Base-by-base conservation (phyloP, 2,797 vertebrate genomes). In the Momotus momota region DNA sequence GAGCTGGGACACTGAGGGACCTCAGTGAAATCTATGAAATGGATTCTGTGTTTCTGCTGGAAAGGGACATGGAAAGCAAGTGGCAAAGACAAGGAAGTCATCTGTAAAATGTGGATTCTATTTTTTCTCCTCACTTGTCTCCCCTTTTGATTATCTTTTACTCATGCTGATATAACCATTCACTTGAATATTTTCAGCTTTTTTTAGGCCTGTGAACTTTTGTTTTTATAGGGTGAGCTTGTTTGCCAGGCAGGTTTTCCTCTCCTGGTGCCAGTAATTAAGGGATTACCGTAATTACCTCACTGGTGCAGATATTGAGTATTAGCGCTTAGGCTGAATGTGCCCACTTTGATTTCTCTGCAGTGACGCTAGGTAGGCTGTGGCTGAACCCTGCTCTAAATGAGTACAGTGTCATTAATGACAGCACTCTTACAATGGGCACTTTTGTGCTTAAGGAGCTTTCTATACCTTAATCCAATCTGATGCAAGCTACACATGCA, bases 241-340 rank as follows among this genome's bases (percentile, higher is more conserved):
- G 62, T 94, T 97, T 97, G 83, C 91, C 78, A 88, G 91, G 91
- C 81, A 94, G 91, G 93, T 94, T 93, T 97, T 91, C 95, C 89
- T 96, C 80, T 96, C 74, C 40, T 9, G 5, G 88, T 96, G 96
- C 93, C 84, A 91, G 88, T 88, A 97, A 96, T 97, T 97, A 96
- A 96, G 48, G 88, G 96, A 96, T 96, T 97, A 97, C 75, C 26
- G 4, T 91, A 92, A 95, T 97, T 94, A 94, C 95, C 84, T 86
- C 55, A 31, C 27, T 92, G 93, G 91, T 91, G 82, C 89, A 95
- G 93, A 96, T 96, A 92, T 52, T 92, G 84, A 95, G 92, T 91
- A 93, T 93, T 96, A 87, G 78, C 0, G 0, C 81, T 95, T 52
- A 72, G 88, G 73, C 65, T 95, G 88, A 93, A 82, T 58, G 51